Conservation (phyloP, 2,888 invertebrate species). For the Microchrysa polita region DNA sequence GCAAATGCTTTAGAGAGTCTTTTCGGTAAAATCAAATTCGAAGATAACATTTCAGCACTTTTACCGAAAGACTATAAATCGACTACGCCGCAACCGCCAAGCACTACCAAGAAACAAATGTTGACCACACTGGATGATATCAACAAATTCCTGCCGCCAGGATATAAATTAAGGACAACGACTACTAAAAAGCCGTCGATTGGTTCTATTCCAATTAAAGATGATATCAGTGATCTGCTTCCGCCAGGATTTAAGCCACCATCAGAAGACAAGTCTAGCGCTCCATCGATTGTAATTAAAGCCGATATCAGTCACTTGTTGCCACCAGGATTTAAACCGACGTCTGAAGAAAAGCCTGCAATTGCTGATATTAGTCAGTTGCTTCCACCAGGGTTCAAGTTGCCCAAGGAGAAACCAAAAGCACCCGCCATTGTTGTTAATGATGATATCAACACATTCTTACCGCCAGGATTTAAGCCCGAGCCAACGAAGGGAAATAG, state of each 20-base stretch:
- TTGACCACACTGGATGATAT: constrained; percentile 68
- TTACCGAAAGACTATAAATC: constrained; percentile 69
- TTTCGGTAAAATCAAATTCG: constrained; percentile 60
- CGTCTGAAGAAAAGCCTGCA: constrained; percentile 57
- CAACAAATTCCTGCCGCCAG: constrained; percentile 73
- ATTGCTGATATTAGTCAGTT: constrained; percentile 59
- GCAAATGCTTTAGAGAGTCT: constrained; percentile 55
- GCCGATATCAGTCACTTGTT: constrained; percentile 69
- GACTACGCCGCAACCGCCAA: constrained; percentile 13
- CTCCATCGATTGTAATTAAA: constrained; percentile 44
- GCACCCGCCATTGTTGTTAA: constrained; percentile 40
- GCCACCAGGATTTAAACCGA: constrained; percentile 70
- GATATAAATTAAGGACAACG: constrained; percentile 67
- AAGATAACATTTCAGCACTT: constrained; percentile 61
- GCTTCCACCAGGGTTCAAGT: constrained; percentile 70
- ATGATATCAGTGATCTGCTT: constrained; percentile 68
- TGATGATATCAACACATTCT: constrained; percentile 60
- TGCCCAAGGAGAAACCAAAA: constrained; percentile 55
- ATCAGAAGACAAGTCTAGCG: constrained; percentile 54
- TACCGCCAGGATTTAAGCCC: constrained; percentile 70
- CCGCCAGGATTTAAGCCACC: constrained; percentile 71
- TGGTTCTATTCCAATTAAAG: constrained; percentile 52
- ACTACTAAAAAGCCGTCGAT: constrained; percentile 55
- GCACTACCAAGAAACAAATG: constrained; percentile 59
- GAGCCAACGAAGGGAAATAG: constrained; percentile 51